Evolutionary conservation across 2,888 invertebrate genomes (phyloP).

Genomic region (Leptopilina myrica): DNA sequence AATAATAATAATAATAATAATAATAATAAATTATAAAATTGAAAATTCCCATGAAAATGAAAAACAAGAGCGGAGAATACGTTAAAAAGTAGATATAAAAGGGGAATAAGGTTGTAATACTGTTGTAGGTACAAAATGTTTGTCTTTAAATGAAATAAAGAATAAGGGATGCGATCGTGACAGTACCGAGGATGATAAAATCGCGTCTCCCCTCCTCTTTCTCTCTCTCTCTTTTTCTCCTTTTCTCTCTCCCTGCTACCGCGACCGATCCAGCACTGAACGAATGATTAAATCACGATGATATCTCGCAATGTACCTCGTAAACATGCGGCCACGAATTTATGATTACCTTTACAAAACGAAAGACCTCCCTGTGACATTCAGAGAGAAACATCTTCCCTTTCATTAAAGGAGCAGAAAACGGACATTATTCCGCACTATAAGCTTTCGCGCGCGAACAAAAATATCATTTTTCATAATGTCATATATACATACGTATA

Average conservation of each 20-base stretch:
- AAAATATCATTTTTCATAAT: background rate
- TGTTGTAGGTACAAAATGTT: slow-evolving; percentile 29
- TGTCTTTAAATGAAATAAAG: slow-evolving; percentile 55
- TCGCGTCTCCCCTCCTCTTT: slow-evolving; percentile 50
- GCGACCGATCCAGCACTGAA: slow-evolving; percentile 51
- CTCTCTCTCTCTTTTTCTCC: too few species aligned
- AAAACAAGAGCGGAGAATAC: background rate
- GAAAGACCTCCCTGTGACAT: slow-evolving; percentile 27
- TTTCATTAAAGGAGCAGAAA: slow-evolving; percentile 24
- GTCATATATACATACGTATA: too few species aligned
- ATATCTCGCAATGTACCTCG: slow-evolving; percentile 63
- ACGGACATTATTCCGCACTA: background rate
- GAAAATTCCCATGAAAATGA: background rate
- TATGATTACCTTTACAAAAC: slow-evolving; percentile 36
- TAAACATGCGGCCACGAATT: slow-evolving; percentile 40
- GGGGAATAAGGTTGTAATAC: background rate
- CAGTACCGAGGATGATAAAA: slow-evolving; percentile 65
- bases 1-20: too few species aligned
- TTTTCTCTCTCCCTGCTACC: slow-evolving; percentile 57
- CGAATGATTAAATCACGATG: slow-evolving; percentile 66
- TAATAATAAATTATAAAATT: too few species aligned
- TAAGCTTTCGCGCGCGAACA: background rate
- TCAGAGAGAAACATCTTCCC: slow-evolving; percentile 27
- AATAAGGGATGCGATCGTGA: slow-evolving; percentile 66
- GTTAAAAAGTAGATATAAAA: slow-evolving; percentile 9